Evolutionary conservation across 2,797 vertebrate species (phyloP).

Genomic region (Thalassophryne amazonica): DNA sequence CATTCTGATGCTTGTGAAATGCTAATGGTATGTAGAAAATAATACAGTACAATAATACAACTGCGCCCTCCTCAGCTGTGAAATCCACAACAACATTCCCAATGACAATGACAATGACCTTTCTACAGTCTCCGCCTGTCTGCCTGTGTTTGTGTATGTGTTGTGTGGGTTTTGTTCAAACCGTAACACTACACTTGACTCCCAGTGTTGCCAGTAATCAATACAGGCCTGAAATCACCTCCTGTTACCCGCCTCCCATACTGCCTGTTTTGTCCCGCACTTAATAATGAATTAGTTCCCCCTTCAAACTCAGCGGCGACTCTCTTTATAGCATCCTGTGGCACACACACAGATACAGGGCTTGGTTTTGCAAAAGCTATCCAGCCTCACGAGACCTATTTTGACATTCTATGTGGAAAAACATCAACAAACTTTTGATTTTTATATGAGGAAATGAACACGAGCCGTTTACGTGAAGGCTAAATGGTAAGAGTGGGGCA

Average conservation of each 20-base stretch:
- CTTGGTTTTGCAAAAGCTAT: neutral
- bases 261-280: constrained; percentile 96
- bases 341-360: constrained; percentile 12
- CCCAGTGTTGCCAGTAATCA: constrained; percentile 97
- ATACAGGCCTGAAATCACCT: constrained; percentile 96
- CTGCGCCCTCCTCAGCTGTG: constrained; percentile 39
- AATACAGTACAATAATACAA: too few species aligned
- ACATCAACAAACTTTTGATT: neutral
- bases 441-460: constrained; percentile 6
- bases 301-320: constrained; percentile 60
- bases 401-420: neutral
- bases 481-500: constrained; percentile 1
- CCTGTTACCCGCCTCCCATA: constrained; percentile 88
- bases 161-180: constrained; percentile 83
- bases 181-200: constrained; percentile 92
- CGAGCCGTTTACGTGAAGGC: neutral
- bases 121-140: constrained; percentile 69
- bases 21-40: too few species aligned
- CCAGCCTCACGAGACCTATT: neutral
- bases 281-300: constrained; percentile 92
- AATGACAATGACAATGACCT: constrained; percentile 73
- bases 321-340: constrained; percentile 55
- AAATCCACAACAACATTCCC: constrained; percentile 47
- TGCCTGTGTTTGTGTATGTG: constrained; percentile 47
- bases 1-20: too few species aligned